Base-by-base conservation (phyloP, 2,888 invertebrate genomes). In the Tachina fera region DNA sequence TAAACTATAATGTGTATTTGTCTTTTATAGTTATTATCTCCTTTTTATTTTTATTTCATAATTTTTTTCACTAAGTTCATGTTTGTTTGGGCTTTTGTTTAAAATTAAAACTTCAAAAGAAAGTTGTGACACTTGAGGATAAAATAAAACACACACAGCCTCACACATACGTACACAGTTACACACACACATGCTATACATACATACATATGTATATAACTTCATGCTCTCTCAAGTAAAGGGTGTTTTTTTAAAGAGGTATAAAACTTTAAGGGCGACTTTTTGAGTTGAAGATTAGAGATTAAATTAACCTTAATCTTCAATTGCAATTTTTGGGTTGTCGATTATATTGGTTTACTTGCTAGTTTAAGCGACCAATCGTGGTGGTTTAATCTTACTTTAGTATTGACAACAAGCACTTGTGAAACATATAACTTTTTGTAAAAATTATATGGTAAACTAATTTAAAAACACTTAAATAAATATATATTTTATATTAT, bases 81-180 rank as follows among this genome's bases (percentile, higher is more conserved):
- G 67, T 63, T 67, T 22, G 49, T 82, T 63, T 53, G 65, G 83
- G 41, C 39, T 43, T 76, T 80, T 76, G 45, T 72, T 83, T 72
- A 39, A 86, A 80, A 86, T 83, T 83, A 83, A 86, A 76, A 83
- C 75, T 76, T 83, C 61, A 63, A 72, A 86, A 71, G 71, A 83
- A 86, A 86, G 86, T 86, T 86, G 61, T 86, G 86, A 86, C 83
- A 86, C 71, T 79, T 76, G 71, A 67, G 83, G 67, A 86, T 86
- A 83, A 83, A 72, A 75, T 53, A 45, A 70, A 11, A 47, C 47
- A 65, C 53, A 47, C 9, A 56, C 10, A 11, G 9, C 53, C 41
- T 39, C 2, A 39, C 10, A 51, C 19, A 45, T 10, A 6, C 5
- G 16, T n/a, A n/a, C 13, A 51, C 14, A 13, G n/a, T n/a, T n/a